Evolutionary conservation across 1,140 invertebrate genomes (phyloP).

Genomic region (Aphaenogaster floridana): DNA sequence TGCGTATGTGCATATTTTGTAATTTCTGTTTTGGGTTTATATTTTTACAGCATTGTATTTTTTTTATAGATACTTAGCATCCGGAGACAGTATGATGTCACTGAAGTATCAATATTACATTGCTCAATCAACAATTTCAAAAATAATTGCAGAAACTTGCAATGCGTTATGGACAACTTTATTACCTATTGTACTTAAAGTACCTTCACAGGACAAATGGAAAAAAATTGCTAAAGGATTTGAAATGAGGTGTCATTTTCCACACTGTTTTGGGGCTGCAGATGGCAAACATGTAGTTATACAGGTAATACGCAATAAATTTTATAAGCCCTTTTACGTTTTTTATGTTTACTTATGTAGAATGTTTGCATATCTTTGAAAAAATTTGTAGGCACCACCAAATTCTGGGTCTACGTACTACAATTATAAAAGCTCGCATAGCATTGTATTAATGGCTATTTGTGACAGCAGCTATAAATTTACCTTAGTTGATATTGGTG

Average conservation of each 20-base stretch:
- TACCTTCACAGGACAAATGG: neutral
- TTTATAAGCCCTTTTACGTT: neutral
- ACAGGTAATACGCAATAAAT: neutral
- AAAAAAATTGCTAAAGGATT: neutral
- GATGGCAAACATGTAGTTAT: conserved; percentile 12
- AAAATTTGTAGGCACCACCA: conserved; percentile 21
- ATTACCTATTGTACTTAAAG: neutral
- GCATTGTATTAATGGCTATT: conserved; percentile 17
- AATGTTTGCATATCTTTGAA: neutral
- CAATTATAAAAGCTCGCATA: conserved; percentile 20
- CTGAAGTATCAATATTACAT: conserved; percentile 27
- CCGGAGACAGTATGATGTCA: conserved; percentile 19
- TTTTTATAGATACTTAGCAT: conserved; percentile 21
- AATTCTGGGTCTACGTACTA: neutral
- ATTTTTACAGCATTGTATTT: neutral
- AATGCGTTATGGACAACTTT: neutral
- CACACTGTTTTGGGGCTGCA: neutral
- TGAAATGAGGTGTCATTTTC: conserved; percentile 3
- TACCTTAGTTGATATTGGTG: neutral
- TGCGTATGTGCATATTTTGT: neutral
- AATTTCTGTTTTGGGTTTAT: neutral
- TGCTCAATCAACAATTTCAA: neutral
- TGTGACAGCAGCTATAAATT: neutral
- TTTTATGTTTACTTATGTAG: neutral
- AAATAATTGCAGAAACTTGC: conserved; percentile 18